These are phyloP conservation scores for Ailurus styani DNA, from an alignment of 2,113 vertebrate species.

Conservation along the genomic window DNA sequence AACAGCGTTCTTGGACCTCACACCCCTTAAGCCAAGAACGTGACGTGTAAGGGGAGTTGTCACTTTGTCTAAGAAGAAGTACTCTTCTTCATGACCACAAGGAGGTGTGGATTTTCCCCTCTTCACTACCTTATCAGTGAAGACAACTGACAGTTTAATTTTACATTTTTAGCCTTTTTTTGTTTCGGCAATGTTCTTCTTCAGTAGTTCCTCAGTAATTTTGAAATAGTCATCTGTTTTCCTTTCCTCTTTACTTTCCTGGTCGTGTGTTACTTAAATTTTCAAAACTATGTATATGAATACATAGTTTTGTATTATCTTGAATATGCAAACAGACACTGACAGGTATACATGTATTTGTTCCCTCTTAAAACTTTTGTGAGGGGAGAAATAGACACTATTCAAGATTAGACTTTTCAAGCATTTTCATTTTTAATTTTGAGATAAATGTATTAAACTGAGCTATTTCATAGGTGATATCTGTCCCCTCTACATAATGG, in stretches of 20 bases:
- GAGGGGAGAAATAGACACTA: background rate
- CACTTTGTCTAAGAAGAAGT: background rate
- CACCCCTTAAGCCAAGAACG: background rate
- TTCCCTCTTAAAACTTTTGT: background rate
- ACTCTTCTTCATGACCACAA: background rate
- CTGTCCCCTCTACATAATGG: background rate
- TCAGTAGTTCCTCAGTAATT: background rate
- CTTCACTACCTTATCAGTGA: background rate
- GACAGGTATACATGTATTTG: background rate
- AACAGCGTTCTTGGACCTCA: background rate
- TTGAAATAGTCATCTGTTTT: background rate
- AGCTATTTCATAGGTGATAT: background rate
- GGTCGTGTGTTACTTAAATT: background rate
- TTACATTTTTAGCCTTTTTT: background rate
- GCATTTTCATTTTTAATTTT: conserved; percentile 20
- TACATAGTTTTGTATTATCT: background rate
- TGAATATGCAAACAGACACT: background rate
- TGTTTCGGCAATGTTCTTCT: background rate
- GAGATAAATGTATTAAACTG: background rate
- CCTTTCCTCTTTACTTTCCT: background rate
- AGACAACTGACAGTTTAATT: background rate
- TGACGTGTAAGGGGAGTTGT: background rate
- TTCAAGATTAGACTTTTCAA: background rate
- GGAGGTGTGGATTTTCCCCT: background rate
- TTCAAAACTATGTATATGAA: background rate